Evolutionary conservation across 2,888 invertebrate species (phyloP).

Genomic region (Patella ulyssiponensis): DNA sequence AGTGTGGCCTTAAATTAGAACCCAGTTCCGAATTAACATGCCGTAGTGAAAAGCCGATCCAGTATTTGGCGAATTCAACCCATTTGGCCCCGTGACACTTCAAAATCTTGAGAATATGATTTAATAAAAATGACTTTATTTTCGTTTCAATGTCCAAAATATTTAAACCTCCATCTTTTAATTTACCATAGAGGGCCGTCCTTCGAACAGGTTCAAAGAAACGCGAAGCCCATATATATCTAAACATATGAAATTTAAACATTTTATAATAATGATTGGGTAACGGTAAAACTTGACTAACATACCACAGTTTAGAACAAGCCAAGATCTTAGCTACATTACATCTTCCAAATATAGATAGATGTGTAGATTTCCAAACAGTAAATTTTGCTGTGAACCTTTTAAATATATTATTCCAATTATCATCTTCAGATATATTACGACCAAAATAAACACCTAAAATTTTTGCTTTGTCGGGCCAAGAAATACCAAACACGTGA

Average conservation of each 20-base stretch:
- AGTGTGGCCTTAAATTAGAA: slow-evolving; percentile 29
- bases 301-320: not conserved
- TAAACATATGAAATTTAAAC: slow-evolving; percentile 8
- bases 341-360: not conserved
- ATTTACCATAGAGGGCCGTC: slow-evolving; percentile 22
- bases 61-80: slow-evolving; percentile 27
- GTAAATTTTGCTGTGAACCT: slow-evolving; percentile 33
- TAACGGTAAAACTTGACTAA: not conserved
- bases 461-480: slow-evolving; percentile 1
- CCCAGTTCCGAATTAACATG: slow-evolving; percentile 15
- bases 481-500: not conserved
- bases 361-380: slow-evolving; percentile 12
- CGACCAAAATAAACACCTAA: slow-evolving; percentile 28
- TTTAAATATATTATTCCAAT: slow-evolving; percentile 29
- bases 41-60: slow-evolving; percentile 28
- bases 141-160: slow-evolving; percentile 23
- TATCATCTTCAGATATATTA: slow-evolving; percentile 27
- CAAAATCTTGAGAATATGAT: slow-evolving; percentile 29
- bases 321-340: not conserved
- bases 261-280: not conserved
- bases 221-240: not conserved
- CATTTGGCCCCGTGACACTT: slow-evolving; percentile 23
- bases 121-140: slow-evolving; percentile 20
- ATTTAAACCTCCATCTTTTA: slow-evolving; percentile 28
- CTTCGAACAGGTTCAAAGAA: slow-evolving; percentile 15